Conservation (phyloP, 2,113 vertebrate genomes). For the Romanogobio albipinnatus region DNA sequence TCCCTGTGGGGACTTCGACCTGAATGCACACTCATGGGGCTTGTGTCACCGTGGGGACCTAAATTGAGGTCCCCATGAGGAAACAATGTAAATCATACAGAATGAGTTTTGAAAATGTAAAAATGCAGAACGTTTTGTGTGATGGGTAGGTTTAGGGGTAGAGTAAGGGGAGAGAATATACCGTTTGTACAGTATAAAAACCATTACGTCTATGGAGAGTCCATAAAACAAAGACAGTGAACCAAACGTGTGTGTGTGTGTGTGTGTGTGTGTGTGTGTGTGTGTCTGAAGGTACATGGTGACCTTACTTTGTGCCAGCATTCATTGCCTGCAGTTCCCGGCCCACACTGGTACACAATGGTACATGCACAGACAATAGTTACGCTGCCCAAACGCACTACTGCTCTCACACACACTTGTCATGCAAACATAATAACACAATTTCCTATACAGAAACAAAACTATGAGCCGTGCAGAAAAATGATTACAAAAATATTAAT, state of each 20-base stretch:
- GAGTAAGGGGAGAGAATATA: too few species aligned
- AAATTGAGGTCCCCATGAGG: too few species aligned
- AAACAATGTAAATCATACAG: too few species aligned
- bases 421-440: constrained; percentile 29
- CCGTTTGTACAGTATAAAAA: too few species aligned
- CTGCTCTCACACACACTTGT: constrained; percentile 40
- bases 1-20: too few species aligned
- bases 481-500: constrained; percentile 24
- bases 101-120: too few species aligned
- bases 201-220: too few species aligned
- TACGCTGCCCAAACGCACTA: background rate
- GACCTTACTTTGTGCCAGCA: constrained; percentile 45
- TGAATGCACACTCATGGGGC: too few species aligned
- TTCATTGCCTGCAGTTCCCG: constrained; percentile 33
- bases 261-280: constrained; percentile 24
- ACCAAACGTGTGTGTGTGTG: background rate
- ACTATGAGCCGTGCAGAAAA: constrained; percentile 9
- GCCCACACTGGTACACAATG: constrained; percentile 45
- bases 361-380: constrained; percentile 27
- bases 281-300: constrained; percentile 14
- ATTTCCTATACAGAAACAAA: constrained; percentile 36
- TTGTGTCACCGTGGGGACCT: too few species aligned
- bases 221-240: too few species aligned
- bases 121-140: too few species aligned
- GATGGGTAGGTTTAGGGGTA: too few species aligned